Conservation (phyloP, 2,888 invertebrate genomes). For the Heliconius ismenius region DNA sequence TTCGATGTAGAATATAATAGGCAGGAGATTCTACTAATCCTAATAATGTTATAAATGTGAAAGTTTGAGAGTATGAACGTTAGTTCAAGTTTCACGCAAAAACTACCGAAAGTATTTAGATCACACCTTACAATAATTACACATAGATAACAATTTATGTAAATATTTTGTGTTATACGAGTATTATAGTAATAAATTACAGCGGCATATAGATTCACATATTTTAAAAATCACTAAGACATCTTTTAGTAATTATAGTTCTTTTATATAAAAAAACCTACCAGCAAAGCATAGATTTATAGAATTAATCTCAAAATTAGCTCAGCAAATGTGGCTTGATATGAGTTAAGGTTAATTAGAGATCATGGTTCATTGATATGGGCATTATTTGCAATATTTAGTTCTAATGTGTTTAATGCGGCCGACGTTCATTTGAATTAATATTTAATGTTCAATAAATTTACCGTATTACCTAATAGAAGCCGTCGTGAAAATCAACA, state of each 20-base stretch:
- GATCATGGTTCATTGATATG: slow-evolving; percentile 24
- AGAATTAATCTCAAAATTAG: slow-evolving; percentile 3
- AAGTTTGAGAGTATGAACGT: too few species aligned
- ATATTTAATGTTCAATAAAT: slow-evolving; percentile 18
- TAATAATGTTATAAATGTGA: too few species aligned
- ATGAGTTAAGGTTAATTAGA: slow-evolving; percentile 18
- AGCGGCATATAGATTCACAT: too few species aligned
- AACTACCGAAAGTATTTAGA: too few species aligned
- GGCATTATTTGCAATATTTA: slow-evolving; percentile 23
- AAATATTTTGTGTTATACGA: too few species aligned
- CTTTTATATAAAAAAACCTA: not conserved
- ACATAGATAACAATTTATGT: too few species aligned
- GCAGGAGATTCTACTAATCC: too few species aligned
- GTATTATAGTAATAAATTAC: too few species aligned
- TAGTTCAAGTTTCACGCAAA: too few species aligned
- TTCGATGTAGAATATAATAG: too few species aligned
- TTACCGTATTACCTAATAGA: not conserved
- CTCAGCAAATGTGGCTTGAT: slow-evolving; percentile 18
- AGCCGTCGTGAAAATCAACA: not conserved
- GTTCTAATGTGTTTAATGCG: slow-evolving; percentile 16
- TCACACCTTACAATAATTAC: too few species aligned
- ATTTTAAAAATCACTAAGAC: not conserved
- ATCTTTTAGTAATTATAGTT: not conserved
- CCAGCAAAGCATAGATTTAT: not conserved
- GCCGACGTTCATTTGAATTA: slow-evolving; percentile 6